These are phyloP conservation scores for Scatophagus argus DNA, from an alignment of 2,113 vertebrate genomes.

Conservation along the genomic window DNA sequence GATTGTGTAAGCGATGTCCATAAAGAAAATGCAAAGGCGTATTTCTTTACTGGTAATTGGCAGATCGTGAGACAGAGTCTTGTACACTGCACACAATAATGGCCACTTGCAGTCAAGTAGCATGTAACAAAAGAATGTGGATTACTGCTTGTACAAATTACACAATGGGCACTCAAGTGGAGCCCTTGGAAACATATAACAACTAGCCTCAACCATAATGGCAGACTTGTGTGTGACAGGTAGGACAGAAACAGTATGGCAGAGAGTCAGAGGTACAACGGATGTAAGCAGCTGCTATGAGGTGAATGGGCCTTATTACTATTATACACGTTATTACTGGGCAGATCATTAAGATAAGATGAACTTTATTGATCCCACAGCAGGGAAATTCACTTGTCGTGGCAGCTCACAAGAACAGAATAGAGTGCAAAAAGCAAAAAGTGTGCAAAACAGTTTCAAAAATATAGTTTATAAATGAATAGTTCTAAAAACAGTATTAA, in stretches of 20 bases:
- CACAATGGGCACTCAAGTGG: not conserved
- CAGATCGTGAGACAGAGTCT: not conserved
- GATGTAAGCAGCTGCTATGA: not conserved
- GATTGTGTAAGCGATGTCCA: slow-evolving; percentile 8
- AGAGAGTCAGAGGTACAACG: not conserved
- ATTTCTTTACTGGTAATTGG: slow-evolving; percentile 11
- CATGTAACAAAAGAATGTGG: slow-evolving; percentile 15
- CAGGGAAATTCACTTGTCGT: too few relatives aligned
- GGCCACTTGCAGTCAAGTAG: slow-evolving; percentile 17
- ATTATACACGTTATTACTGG: too few relatives aligned
- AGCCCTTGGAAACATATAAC: not conserved
- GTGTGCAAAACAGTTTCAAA: too few relatives aligned
- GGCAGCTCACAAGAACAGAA: too few relatives aligned
- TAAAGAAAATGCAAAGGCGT: not conserved
- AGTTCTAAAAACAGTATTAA: too few relatives aligned
- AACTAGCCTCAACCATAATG: slow-evolving; percentile 17
- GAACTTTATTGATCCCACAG: too few relatives aligned
- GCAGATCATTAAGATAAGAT: too few relatives aligned
- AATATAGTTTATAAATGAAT: too few relatives aligned
- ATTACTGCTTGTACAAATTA: slow-evolving; percentile 17
- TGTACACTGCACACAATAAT: slow-evolving; percentile 21
- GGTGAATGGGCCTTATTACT: not conserved
- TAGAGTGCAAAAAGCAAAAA: too few relatives aligned
- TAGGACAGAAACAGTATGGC: not conserved
- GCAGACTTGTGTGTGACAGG: slow-evolving; percentile 3